Evolutionary conservation across 2,888 invertebrate genomes (phyloP).

Genomic region (Chironomus tentans): DNA sequence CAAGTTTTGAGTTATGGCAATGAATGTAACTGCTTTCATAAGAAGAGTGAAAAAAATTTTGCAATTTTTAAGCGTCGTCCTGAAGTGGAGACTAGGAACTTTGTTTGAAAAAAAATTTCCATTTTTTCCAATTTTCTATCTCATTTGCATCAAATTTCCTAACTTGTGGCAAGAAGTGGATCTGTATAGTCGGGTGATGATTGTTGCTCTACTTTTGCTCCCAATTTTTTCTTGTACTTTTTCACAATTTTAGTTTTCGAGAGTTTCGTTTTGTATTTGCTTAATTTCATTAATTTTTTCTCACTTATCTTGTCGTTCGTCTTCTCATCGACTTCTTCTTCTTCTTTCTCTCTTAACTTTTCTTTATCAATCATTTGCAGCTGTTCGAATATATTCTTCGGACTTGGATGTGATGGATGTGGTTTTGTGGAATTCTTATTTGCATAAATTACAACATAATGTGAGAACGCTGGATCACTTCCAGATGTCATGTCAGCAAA

Average conservation of each 20-base stretch:
- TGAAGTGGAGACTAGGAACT: neutral
- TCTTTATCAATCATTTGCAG: slow-evolving; percentile 62
- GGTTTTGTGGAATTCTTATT: slow-evolving; percentile 64
- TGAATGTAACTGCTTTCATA: no score
- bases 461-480: slow-evolving; percentile 70
- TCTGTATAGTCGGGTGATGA: slow-evolving; percentile 30
- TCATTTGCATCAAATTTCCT: slow-evolving; percentile 30
- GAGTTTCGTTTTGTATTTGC: slow-evolving; percentile 56
- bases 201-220: slow-evolving; percentile 36
- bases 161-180: slow-evolving; percentile 40
- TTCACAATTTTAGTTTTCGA: slow-evolving; percentile 46
- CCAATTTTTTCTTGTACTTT: slow-evolving; percentile 43
- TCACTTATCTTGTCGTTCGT: neutral
- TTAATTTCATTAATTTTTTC: slow-evolving; percentile 44
- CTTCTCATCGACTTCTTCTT: neutral
- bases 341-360: slow-evolving; percentile 27
- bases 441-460: slow-evolving; percentile 74
- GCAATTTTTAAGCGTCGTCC: neutral
- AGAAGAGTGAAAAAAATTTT: neutral
- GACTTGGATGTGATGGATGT: slow-evolving; percentile 42
- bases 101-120: neutral
- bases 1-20: neutral
- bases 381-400: slow-evolving; percentile 78
- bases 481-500: slow-evolving; percentile 84
- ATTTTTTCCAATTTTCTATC: neutral